Evolutionary conservation across 2,888 invertebrate genomes (phyloP), one percentile per base, ranked within the genome.

Genomic region (Seira musarum): DNA sequence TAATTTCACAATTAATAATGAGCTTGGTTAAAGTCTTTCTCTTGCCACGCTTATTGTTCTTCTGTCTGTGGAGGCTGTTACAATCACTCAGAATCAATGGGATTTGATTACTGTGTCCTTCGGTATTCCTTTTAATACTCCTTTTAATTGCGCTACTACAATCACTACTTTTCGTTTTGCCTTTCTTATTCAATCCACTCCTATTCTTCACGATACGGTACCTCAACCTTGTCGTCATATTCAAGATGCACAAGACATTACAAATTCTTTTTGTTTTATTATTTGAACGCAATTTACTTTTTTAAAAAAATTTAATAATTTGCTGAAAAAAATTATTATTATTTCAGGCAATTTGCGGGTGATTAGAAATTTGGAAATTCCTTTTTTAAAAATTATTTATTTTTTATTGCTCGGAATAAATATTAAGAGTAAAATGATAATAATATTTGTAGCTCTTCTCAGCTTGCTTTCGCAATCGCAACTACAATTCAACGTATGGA

Each of bases 211-310:
- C 66, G 63, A 73, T 57, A 69, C 80, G 74, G n/a, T 21, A 57
- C 69, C 65, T 80, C 17, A 49, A 17, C 69, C 69, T 80, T 80
- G 73, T 65, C 80, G 35, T 80, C 80, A 80, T 80, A 80, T 80
- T 80, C 80, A 80, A 73, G 80, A 80, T 80, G 69, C 80, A 25
- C 73, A 74, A 80, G 60, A 70, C 80, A 80, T 80, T 74, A 74
- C 74, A 17, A 72, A 40, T 63, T 68, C 61, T 1, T 17, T 6
- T 61, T 61, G 19, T 17, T 8, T 60, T 10, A 25, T 66, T 35
- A 6, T 60, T n/a, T 60, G 10, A 15, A 22, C 24, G 21, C n/a
- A n/a, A 35, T 63, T n/a, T n/a, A n/a, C n/a, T n/a, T n/a, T n/a
- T n/a, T n/a, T n/a, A n/a, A n/a, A n/a, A n/a, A n/a, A n/a, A n/a